phyloP scores from a whole-genome alignment of 2,797 vertebrate species.

The Fistularia commersonii region DNA sequence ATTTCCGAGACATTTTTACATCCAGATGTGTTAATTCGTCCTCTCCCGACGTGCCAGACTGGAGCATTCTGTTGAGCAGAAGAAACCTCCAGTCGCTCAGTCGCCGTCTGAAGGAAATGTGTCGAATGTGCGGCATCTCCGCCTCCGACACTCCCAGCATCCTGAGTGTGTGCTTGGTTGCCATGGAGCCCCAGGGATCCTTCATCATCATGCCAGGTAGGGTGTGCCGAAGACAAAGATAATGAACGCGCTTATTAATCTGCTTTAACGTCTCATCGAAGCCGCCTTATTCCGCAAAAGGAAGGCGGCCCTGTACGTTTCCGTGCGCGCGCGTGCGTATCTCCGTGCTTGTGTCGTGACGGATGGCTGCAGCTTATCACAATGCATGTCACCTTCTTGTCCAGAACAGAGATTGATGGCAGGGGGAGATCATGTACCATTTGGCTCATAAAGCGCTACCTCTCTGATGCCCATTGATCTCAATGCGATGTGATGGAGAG shows the following conservation, averaged over 20 bases:
- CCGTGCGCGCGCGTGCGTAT: background rate
- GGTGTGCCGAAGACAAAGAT: slow-evolving; percentile 6
- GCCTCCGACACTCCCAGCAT: slow-evolving; percentile 97
- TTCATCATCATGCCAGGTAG: slow-evolving; percentile 99
- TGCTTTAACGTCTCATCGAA: slow-evolving; percentile 15
- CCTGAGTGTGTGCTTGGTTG: slow-evolving; percentile 95
- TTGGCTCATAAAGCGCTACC: slow-evolving; percentile 65
- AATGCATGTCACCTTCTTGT: slow-evolving; percentile 50
- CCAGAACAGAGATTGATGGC: slow-evolving; percentile 65
- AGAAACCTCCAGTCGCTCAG: slow-evolving; percentile 94
- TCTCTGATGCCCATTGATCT: slow-evolving; percentile 68
- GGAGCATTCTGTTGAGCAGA: slow-evolving; percentile 95
- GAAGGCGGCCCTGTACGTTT: slow-evolving; percentile 5
- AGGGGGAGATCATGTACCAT: slow-evolving; percentile 52
- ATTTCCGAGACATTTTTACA: background rate
- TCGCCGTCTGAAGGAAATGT: slow-evolving; percentile 95
- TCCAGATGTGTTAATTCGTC: background rate
- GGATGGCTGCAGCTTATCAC: slow-evolving; percentile 58
- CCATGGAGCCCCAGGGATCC: slow-evolving; percentile 97
- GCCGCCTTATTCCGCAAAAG: slow-evolving; percentile 7
- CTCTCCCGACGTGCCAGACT: slow-evolving; percentile 75
- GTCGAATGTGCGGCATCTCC: slow-evolving; percentile 98
- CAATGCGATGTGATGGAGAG: slow-evolving; percentile 63
- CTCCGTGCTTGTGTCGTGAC: slow-evolving; percentile 28
- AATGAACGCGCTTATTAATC: slow-evolving; percentile 15